Evolutionary conservation across 2,888 invertebrate genomes (phyloP), one percentile per base, ranked within the genome.

Genomic region (Maniola hyperantus): DNA sequence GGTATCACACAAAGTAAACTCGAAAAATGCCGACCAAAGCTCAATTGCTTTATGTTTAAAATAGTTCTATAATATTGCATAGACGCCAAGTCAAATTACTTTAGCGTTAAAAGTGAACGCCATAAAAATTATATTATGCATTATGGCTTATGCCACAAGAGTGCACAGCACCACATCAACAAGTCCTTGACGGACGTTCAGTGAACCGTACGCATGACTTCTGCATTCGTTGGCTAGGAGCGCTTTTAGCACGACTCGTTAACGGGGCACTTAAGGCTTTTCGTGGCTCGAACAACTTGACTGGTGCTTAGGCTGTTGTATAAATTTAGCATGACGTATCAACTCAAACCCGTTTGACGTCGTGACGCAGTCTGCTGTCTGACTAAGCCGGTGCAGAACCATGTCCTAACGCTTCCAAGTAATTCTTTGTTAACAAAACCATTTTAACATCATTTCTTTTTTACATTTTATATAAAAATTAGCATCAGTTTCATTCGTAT

Each of bases 401-500:
- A 76, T 76, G 79, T 77, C 81, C 79, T 76, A 81, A 78, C 76
- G 71, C 72, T 73, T 78, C 76, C 63, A 68, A 70, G 71, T 71
- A 46, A 70, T 68, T 68, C 69, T 71, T 72, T 67, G 59, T 67
- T 6, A 15, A 57, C 20, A 20, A 20, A 18, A 57, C 6, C 42
- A 55, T 18, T 54, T 26, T 1, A 54, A 15, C 7, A 34, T 34
- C 8, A 54, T 54, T 10, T 33, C n/a, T 53, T 54, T n/a, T 34
- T 53, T 26, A 2, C 18, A 8, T 46, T 46, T 7, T 11, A 5
- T 42, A 11, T 11, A 42, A 42, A 13, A 42, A 13, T 42, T 42
- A 42, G 13, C 42, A 42, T 11, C 42, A 42, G 13, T 11, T 42
- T 42, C 42, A 26, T 26, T 2, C 26, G 26, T 26, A 26, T 4